Evolutionary conservation across 2,113 vertebrate species (phyloP).

Genomic region (Ceyx melanurus): DNA sequence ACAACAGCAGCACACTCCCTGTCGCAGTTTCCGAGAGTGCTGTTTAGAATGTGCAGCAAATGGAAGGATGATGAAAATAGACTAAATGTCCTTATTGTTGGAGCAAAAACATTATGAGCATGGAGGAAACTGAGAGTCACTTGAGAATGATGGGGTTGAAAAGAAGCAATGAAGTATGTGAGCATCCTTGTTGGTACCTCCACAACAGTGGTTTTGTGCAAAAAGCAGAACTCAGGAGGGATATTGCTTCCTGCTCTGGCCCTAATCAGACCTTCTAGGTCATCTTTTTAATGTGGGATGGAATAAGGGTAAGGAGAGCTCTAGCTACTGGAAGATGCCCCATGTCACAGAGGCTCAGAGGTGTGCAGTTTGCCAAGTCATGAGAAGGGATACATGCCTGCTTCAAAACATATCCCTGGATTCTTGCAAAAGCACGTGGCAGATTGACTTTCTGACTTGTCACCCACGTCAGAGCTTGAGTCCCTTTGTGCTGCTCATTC

Average conservation of each 20-base stretch:
- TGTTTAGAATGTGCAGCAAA: neutral
- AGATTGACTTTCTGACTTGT: neutral
- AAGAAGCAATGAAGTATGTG: neutral
- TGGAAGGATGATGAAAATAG: neutral
- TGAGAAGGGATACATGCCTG: neutral
- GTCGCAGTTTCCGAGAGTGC: neutral
- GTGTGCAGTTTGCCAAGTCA: neutral
- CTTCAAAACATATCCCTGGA: rapidly evolving
- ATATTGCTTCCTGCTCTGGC: neutral
- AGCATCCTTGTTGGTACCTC: neutral
- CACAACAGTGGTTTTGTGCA: neutral
- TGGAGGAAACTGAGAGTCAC: neutral
- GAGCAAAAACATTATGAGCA: neutral
- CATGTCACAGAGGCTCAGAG: rapidly evolving
- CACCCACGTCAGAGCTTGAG: rapidly evolving
- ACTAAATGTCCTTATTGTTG: neutral
- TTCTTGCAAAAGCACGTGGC: rapidly evolving
- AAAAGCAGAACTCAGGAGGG: neutral
- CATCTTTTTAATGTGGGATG: too few species aligned
- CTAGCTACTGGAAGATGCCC: too few species aligned
- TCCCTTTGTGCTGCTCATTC: neutral
- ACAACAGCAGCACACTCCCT: neutral
- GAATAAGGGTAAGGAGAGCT: too few species aligned
- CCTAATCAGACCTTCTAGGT: neutral
- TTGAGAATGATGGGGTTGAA: neutral